phyloP scores from a whole-genome alignment of 2,888 invertebrate genomes.

The Chrysina gloriosa region DNA sequence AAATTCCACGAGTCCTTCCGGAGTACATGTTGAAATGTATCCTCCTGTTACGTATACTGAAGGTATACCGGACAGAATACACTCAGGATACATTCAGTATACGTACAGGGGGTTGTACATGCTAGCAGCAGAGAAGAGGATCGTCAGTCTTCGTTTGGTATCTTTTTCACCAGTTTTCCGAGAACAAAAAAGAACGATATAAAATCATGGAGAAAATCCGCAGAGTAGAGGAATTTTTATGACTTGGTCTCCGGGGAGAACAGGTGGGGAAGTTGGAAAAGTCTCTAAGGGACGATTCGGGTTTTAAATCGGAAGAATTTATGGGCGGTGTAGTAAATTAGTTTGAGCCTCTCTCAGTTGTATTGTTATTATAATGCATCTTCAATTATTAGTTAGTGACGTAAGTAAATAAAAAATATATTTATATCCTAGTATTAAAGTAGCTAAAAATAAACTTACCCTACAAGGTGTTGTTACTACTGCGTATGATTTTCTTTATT shows the following conservation, averaged over 20 bases:
- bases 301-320: neutral
- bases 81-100: constrained; percentile 99
- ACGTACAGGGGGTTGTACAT: constrained; percentile 94
- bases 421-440: neutral
- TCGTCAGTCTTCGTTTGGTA: neutral
- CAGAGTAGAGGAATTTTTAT: constrained; percentile 13
- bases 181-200: constrained; percentile 27
- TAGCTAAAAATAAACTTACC: constrained; percentile 17
- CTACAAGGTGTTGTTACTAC: neutral
- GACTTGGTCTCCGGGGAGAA: neutral
- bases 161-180: neutral
- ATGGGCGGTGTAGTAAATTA: constrained; percentile 11
- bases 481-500: neutral
- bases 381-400: neutral
- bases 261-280: constrained; percentile 6
- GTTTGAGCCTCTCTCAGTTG: neutral
- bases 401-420: neutral
- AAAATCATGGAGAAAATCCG: constrained; percentile 2
- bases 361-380: neutral
- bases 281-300: constrained; percentile 1
- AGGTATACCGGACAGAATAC: constrained; percentile 98
- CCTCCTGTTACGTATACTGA: constrained; percentile 99
- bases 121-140: constrained; percentile 51
- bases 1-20: constrained; percentile 18
- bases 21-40: constrained; percentile 77